Percentiles rank a stretch among this genome's conserved stretches.
Evolutionary conservation across 2,113 vertebrate species (phyloP).

Genomic region (Xenopus laevis): DNA sequence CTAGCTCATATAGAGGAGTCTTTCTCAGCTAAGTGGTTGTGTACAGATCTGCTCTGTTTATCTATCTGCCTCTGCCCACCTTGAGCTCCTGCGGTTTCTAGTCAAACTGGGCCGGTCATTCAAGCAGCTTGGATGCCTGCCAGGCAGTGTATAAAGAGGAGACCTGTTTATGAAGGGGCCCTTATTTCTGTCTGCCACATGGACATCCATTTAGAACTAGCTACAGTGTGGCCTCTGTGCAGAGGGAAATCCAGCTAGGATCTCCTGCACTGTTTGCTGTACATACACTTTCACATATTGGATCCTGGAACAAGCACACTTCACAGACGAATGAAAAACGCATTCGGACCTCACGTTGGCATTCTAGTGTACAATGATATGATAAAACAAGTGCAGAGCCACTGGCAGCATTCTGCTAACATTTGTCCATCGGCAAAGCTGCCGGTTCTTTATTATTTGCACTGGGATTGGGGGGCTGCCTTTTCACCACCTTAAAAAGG

Average conservation of each 20-base stretch:
- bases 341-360: neutral
- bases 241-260: conserved; percentile 26
- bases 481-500: too few relatives aligned
- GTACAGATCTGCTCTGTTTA: conserved; percentile 34
- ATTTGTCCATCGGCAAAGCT: too few relatives aligned
- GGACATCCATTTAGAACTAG: conserved; percentile 32
- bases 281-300: neutral
- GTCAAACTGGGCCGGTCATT: conserved; percentile 42
- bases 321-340: neutral
- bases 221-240: conserved; percentile 31
- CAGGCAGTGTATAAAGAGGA: conserved; percentile 29
- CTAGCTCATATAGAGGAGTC: conserved; percentile 19
- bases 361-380: neutral
- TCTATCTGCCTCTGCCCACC: conserved; percentile 36
- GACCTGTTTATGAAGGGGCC: conserved; percentile 40
- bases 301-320: neutral
- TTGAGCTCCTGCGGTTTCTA: conserved; percentile 36
- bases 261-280: conserved; percentile 13
- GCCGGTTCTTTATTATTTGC: too few relatives aligned
- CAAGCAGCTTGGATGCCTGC: conserved; percentile 29
- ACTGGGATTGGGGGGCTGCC: too few relatives aligned
- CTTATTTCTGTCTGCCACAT: conserved; percentile 31
- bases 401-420: too few relatives aligned
- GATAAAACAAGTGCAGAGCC: neutral
- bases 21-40: conserved; percentile 28